phyloP scores from a whole-genome alignment of 2,888 invertebrate species.

The Prenolepis imparis region DNA sequence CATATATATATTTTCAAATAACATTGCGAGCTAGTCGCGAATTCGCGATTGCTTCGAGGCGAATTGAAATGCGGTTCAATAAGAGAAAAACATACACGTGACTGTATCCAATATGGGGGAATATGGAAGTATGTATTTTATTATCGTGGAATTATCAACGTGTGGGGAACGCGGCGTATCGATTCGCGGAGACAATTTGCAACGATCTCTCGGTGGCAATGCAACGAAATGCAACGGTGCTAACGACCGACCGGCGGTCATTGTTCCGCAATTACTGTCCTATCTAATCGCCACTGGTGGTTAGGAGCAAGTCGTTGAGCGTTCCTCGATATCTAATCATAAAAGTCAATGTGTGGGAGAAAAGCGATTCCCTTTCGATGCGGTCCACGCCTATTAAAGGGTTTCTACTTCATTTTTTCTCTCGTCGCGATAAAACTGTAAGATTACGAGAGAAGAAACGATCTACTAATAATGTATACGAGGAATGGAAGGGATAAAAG shows the following conservation, averaged over 20 bases:
- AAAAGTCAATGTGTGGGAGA: slow-evolving; percentile 67
- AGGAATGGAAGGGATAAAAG: background rate
- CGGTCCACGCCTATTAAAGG: slow-evolving; percentile 12
- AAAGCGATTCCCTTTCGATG: slow-evolving; percentile 61
- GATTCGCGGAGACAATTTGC: slow-evolving; percentile 69
- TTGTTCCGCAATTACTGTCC: slow-evolving; percentile 78
- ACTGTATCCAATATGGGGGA: slow-evolving; percentile 1
- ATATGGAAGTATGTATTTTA: slow-evolving; percentile 40
- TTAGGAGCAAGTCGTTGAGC: slow-evolving; percentile 69
- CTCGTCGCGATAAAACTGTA: background rate
- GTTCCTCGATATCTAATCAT: slow-evolving; percentile 76
- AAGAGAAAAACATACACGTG: background rate
- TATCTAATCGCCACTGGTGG: slow-evolving; percentile 77
- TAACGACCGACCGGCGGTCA: slow-evolving; percentile 75
- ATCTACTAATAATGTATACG: background rate
- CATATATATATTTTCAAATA: background rate
- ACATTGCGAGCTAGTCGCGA: background rate
- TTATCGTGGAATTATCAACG: slow-evolving; percentile 54
- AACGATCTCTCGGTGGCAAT: slow-evolving; percentile 55
- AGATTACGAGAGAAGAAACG: background rate
- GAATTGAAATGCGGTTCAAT: background rate
- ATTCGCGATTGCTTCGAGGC: background rate
- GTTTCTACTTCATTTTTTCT: background rate
- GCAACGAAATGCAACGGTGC: slow-evolving; percentile 57
- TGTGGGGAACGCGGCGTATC: slow-evolving; percentile 53